Percentiles rank a stretch among this genome's conserved stretches.
These are phyloP conservation scores for Anthoscopus minutus DNA, from an alignment of 2,113 vertebrate genomes.

Conservation along the genomic window DNA sequence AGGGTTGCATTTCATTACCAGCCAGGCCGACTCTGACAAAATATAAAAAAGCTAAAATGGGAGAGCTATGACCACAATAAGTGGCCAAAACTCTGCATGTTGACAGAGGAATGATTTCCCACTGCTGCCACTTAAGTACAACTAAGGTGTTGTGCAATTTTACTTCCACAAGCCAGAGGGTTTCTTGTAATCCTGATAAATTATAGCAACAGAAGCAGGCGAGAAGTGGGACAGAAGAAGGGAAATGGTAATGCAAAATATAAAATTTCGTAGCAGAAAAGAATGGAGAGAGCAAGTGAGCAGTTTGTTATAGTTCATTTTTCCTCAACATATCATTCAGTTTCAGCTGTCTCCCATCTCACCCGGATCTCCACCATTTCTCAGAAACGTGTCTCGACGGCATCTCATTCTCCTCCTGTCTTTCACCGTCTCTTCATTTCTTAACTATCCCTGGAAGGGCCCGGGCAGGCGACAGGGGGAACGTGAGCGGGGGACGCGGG, in stretches of 20 bases:
- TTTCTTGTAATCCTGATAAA: slow-evolving; percentile 65
- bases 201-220: slow-evolving; percentile 38
- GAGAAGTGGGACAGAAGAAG: slow-evolving; percentile 55
- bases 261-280: slow-evolving; percentile 48
- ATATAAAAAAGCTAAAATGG: background rate
- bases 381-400: slow-evolving; percentile 57
- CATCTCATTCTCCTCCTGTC: slow-evolving; percentile 65
- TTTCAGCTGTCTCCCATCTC: slow-evolving; percentile 67
- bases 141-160: slow-evolving; percentile 38
- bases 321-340: slow-evolving; percentile 60
- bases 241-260: slow-evolving; percentile 61
- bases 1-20: background rate
- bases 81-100: background rate
- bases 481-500: background rate
- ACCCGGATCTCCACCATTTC: slow-evolving; percentile 60
- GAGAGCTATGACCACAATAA: background rate
- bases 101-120: slow-evolving; percentile 2
- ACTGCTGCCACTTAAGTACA: background rate
- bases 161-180: slow-evolving; percentile 55
- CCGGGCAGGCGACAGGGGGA: background rate
- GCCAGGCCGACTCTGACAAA: background rate
- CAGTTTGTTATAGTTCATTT: slow-evolving; percentile 67
- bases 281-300: slow-evolving; percentile 3
- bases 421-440: slow-evolving; percentile 57
- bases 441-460: slow-evolving; percentile 55